Percentiles rank a stretch among this genome's conserved stretches.
phyloP scores from a whole-genome alignment of 2,888 invertebrate genomes.

The Meta bourneti region DNA sequence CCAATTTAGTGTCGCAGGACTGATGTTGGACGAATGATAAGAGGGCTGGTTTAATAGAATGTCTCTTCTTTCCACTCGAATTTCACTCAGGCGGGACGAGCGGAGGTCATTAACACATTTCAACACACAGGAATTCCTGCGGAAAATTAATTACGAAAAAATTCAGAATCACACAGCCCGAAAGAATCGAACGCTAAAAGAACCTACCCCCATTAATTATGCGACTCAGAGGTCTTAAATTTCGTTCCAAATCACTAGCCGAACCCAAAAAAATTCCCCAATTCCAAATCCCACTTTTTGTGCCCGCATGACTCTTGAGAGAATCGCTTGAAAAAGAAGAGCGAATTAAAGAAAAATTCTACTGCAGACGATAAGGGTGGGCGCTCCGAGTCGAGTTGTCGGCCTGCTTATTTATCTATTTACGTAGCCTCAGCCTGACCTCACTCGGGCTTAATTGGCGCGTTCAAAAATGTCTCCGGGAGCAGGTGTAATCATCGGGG shows the following conservation, averaged over 20 bases:
- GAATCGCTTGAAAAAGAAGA: neutral
- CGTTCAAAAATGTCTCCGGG: neutral
- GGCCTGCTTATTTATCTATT: conserved; percentile 40
- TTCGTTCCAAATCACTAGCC: conserved; percentile 5
- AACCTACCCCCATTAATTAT: conserved; percentile 28
- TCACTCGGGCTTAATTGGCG: conserved; percentile 30
- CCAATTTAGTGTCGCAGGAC: no score
- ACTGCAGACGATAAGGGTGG: conserved; percentile 12
- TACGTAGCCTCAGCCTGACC: conserved; percentile 36
- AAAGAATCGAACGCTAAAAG: neutral
- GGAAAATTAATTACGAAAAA: neutral
- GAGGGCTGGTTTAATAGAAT: no score
- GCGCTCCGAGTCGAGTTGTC: conserved; percentile 40
- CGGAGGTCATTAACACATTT: neutral
- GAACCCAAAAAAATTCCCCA: conserved; percentile 14
- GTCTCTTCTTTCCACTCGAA: neutral
- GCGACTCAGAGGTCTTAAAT: conserved; percentile 9
- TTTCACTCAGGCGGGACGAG: neutral
- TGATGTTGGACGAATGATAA: no score
- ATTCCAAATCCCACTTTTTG: neutral
- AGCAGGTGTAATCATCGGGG: conserved; percentile 21
- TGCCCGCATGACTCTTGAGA: neutral
- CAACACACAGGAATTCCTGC: conserved; percentile 10
- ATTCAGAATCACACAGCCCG: neutral
- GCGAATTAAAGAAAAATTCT: neutral